Conservation (phyloP, 2,797 vertebrate species). For the Cyclopterus lumpus region DNA sequence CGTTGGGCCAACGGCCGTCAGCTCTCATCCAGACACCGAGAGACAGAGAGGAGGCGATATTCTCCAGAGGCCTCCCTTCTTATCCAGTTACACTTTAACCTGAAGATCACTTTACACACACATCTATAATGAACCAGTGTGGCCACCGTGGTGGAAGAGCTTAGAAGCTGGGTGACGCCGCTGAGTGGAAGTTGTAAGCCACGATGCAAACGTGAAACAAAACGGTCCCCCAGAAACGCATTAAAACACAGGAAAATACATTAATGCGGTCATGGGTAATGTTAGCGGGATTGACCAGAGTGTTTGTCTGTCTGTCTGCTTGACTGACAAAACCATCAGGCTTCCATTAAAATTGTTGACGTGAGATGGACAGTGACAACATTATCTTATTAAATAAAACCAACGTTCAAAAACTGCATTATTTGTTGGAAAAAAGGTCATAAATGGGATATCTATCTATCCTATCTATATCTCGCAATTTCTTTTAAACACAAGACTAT, state of each 20-base stretch:
- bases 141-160: conserved; percentile 27
- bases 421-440: background rate
- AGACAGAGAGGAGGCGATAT: conserved; percentile 42
- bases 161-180: conserved; percentile 7
- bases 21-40: conserved; percentile 35
- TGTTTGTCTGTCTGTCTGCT: no score
- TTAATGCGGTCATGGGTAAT: background rate
- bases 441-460: no score
- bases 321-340: no score
- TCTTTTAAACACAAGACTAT: no score
- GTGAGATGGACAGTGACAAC: no score
- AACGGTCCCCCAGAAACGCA: background rate
- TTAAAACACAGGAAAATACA: background rate
- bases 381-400: background rate
- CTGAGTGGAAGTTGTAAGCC: conserved; percentile 6
- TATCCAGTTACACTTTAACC: conserved; percentile 75
- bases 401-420: background rate
- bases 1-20: conserved; percentile 4
- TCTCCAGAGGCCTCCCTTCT: conserved; percentile 55
- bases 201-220: conserved; percentile 1
- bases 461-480: no score
- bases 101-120: conserved; percentile 69
- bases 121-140: conserved; percentile 77
- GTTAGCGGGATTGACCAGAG: no score
- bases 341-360: no score